phyloP scores from a whole-genome alignment of 2,797 vertebrate genomes.

The Phalanger gymnotis region DNA sequence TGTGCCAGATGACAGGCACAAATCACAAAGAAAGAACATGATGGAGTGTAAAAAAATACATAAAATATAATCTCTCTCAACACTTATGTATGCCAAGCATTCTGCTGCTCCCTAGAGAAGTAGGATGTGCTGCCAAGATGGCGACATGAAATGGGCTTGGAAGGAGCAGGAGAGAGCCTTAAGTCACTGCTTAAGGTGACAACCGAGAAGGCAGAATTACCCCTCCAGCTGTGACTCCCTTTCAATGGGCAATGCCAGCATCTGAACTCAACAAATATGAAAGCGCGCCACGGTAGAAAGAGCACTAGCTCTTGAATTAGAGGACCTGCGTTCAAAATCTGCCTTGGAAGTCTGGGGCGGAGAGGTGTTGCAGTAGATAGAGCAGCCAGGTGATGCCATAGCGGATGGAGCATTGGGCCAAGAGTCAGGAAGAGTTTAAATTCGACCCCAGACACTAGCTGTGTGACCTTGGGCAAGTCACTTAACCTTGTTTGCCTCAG shows the following conservation, averaged over 20 bases:
- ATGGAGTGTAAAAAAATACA: constrained; percentile 15
- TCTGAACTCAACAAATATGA: neutral
- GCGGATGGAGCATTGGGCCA: too few species aligned
- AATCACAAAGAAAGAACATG: constrained; percentile 29
- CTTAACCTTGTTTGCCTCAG: too few species aligned
- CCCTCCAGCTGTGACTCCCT: neutral
- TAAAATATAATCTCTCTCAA: constrained; percentile 18
- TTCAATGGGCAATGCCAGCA: neutral
- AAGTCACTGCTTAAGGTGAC: constrained; percentile 17
- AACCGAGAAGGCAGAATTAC: neutral
- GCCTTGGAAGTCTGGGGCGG: too few species aligned
- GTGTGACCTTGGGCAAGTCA: too few species aligned
- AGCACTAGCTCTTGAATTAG: neutral
- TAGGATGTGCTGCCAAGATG: neutral
- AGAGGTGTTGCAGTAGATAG: too few species aligned
- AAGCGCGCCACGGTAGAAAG: neutral
- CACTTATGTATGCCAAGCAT: constrained; percentile 20
- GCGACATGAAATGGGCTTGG: neutral
- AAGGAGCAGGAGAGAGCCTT: neutral
- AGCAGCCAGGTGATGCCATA: too few species aligned
- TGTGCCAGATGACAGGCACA: constrained; percentile 31
- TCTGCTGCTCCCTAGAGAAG: neutral
- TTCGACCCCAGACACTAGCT: too few species aligned
- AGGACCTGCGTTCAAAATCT: neutral
- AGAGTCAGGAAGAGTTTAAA: too few species aligned